Evolutionary conservation across 1,140 invertebrate species (phyloP).

Genomic region (Drosophila kurseongensis): DNA sequence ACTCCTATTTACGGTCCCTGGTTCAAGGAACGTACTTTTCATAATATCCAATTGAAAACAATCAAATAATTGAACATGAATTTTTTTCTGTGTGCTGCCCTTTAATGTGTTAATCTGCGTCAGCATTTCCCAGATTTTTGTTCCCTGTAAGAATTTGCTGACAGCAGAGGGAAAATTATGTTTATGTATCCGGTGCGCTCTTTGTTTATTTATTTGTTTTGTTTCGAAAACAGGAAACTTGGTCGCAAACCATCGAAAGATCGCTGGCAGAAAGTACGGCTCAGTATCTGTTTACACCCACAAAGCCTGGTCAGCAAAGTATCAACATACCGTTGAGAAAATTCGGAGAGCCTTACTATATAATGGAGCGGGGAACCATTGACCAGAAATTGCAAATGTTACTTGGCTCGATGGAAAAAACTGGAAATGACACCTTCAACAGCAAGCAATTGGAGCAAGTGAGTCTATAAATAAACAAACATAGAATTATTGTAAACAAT

Average conservation of each 20-base stretch:
- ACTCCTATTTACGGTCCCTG: no score
- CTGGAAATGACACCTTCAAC: constrained; percentile 55
- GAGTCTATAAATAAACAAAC: constrained; percentile 6
- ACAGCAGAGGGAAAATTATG: constrained; percentile 41
- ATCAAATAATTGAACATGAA: no score
- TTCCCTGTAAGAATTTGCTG: constrained; percentile 46
- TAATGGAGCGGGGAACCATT: constrained; percentile 74
- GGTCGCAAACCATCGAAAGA: constrained; percentile 74
- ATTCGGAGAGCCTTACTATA: constrained; percentile 74
- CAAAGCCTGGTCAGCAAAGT: constrained; percentile 58
- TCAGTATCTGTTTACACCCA: constrained; percentile 74
- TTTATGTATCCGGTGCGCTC: constrained; percentile 41
- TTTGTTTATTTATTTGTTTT: constrained; percentile 40
- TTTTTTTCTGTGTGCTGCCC: not conserved
- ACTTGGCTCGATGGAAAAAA: constrained; percentile 48
- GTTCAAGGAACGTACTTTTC: no score
- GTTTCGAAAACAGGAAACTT: constrained; percentile 67
- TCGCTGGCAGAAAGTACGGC: constrained; percentile 71
- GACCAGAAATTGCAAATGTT: constrained; percentile 75
- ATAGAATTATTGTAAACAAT: not conserved
- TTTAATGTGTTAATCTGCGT: constrained; percentile 46
- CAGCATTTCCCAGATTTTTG: constrained; percentile 40
- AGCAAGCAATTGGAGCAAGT: constrained; percentile 78
- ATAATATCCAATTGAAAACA: no score
- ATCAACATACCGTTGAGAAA: constrained; percentile 60